Percentiles rank a stretch among this genome's conserved stretches.
Evolutionary conservation across 1,140 invertebrate genomes (phyloP).

Genomic region (honey bee (Apis mellifera)): DNA sequence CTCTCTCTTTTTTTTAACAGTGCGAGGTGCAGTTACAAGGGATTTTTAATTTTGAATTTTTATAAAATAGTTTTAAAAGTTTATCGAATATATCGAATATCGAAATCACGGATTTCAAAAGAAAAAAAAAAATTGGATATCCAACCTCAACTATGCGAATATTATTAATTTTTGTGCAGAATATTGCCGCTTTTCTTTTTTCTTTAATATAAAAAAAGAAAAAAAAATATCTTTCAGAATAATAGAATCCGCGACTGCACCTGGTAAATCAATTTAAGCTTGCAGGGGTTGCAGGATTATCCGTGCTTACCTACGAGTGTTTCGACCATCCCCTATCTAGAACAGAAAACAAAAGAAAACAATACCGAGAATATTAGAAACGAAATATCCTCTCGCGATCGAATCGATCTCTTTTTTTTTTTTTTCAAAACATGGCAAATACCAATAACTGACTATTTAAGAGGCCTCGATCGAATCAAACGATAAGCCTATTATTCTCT

Average conservation of each 20-base stretch:
- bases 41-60: background rate
- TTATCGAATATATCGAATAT: background rate
- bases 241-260: background rate
- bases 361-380: background rate
- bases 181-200: background rate
- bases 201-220: no score
- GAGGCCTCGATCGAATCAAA: no score
- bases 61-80: background rate
- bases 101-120: no score
- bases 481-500: background rate
- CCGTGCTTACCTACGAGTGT: background rate
- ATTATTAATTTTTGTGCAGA: background rate
- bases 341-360: background rate
- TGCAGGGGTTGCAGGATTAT: conserved; percentile 46
- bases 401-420: no score
- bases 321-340: background rate
- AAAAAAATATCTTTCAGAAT: no score
- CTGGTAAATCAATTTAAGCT: background rate
- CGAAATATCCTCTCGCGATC: background rate
- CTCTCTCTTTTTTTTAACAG: conserved; percentile 9
- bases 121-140: no score
- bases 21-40: conserved; percentile 16
- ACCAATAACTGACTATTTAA: background rate
- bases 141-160: background rate
- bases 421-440: conserved; percentile 4